A percentile compares a stretch with the other conserved stretches of the same genome.
Evolutionary conservation across 2,797 vertebrate species (phyloP).

Genomic region (Cynopterus sphinx): DNA sequence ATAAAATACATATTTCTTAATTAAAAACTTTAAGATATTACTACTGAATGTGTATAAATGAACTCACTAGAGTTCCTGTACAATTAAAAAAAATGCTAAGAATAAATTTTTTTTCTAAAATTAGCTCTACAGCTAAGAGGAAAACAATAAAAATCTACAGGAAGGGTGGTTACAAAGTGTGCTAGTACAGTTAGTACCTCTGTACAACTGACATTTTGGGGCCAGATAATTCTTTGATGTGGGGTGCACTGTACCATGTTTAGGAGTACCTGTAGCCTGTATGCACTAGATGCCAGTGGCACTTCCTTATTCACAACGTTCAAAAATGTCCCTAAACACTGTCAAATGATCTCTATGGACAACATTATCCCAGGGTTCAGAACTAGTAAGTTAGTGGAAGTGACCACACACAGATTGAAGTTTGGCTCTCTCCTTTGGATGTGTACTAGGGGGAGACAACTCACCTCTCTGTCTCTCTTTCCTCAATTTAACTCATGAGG

Average conservation of each 20-base stretch:
- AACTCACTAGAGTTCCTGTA: neutral
- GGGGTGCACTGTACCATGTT: neutral
- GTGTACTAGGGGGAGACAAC: neutral
- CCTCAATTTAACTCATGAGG: neutral
- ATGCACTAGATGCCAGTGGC: neutral
- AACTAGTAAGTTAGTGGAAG: neutral
- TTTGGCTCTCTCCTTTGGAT: neutral
- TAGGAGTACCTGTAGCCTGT: neutral
- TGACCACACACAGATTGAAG: neutral
- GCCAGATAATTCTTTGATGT: neutral
- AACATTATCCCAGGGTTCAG: neutral
- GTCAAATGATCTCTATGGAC: neutral
- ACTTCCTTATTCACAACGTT: neutral
- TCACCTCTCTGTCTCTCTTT: neutral
- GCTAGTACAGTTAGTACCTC: neutral
- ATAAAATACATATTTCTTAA: neutral
- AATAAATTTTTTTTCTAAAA: neutral
- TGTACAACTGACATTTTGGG: neutral
- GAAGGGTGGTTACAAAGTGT: neutral
- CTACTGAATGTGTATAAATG: neutral
- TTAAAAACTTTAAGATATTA: constrained; percentile 33
- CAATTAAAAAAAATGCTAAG: neutral
- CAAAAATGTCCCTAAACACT: neutral
- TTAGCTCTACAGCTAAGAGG: neutral
- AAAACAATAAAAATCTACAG: neutral